Percentiles rank a stretch among this genome's conserved stretches.
phyloP scores from a whole-genome alignment of 2,113 vertebrate species.

The Siphamia tubifer region DNA sequence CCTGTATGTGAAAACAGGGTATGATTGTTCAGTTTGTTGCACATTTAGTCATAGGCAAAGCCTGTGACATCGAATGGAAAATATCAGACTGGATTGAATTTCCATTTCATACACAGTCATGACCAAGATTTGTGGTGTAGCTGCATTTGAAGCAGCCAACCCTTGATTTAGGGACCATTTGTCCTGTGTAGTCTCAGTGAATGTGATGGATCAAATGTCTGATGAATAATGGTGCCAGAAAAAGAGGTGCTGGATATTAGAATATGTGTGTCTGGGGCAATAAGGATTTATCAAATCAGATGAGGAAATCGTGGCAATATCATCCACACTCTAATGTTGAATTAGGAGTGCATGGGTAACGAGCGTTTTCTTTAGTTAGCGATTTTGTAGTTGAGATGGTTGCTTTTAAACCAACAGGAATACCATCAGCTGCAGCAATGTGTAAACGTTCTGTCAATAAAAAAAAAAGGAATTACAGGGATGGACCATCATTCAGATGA shows the following conservation, averaged over 20 bases:
- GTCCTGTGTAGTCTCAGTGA: background rate
- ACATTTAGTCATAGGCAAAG: background rate
- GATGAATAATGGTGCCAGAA: background rate
- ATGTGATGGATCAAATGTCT: slow-evolving; percentile 27
- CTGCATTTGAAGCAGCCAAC: background rate
- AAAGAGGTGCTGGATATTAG: slow-evolving; percentile 4
- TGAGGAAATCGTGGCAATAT: slow-evolving; percentile 11
- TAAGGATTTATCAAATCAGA: slow-evolving; percentile 8
- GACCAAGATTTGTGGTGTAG: background rate
- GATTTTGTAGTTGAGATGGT: slow-evolving; percentile 16
- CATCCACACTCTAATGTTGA: slow-evolving; percentile 11
- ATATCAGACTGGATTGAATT: background rate
- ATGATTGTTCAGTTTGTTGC: background rate
- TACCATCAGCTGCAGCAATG: background rate
- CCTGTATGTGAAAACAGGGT: background rate
- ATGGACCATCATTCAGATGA: background rate
- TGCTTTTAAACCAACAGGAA: slow-evolving; percentile 24
- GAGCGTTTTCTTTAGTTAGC: slow-evolving; percentile 29
- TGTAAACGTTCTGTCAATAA: slow-evolving; percentile 12
- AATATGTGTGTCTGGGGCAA: background rate
- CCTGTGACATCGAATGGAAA: background rate
- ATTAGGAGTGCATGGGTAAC: slow-evolving; percentile 1
- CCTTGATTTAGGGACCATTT: slow-evolving; percentile 15
- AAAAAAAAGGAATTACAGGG: slow-evolving; percentile 9
- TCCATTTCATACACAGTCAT: background rate